Base-by-base conservation (phyloP, 2,888 invertebrate genomes). In the Archips xylosteana region DNA sequence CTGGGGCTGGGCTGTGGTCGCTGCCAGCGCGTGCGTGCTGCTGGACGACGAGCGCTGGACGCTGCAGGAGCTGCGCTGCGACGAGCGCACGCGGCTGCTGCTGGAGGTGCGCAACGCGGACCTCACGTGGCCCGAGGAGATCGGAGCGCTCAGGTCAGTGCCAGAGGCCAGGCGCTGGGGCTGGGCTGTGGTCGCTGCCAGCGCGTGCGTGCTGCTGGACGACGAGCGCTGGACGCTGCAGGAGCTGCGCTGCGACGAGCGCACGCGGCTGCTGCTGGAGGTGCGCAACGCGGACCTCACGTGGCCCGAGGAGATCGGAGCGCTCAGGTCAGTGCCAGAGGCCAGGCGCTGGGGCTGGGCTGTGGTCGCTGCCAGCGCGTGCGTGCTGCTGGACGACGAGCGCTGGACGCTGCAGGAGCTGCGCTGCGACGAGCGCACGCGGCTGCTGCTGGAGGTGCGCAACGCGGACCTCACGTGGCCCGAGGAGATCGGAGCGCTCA, bases 391-490 rank as follows among this genome's bases (percentile, higher is more conserved):
- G n/a, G n/a, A n/a, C n/a, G n/a, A n/a, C n/a, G n/a, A 95, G 2
- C n/a, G n/a, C n/a, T n/a, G n/a, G n/a, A n/a, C n/a, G n/a, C 6
- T 42, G 39, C 39, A 5, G 6, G 1, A 42, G 39, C 39, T 42
- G 39, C n/a, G 97, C 86, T 95, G 98, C 68, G 95, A 95, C 74
- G 97, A 97, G 83, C 96, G 96, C 65, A 96, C 97, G 81, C 96
- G 97, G 76, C 92, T 98, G 78, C 94, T 98, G 69, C 95, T 98
- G 59, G 98, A 98, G 92, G 96, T 98, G 59, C 95, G 98, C 62
- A 98, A 98, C 88, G 96, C 97, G 81, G 98, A 98, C 91, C 95
- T 98, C 80, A 98, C 98, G 0, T 99, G 98, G 98, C 98, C 98
- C 0, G 98, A 98, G 90, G 99, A 98, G 91, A 95, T 98, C 83